Evolutionary conservation across 2,888 invertebrate species (phyloP).

Genomic region (Drosophila stalkeri): DNA sequence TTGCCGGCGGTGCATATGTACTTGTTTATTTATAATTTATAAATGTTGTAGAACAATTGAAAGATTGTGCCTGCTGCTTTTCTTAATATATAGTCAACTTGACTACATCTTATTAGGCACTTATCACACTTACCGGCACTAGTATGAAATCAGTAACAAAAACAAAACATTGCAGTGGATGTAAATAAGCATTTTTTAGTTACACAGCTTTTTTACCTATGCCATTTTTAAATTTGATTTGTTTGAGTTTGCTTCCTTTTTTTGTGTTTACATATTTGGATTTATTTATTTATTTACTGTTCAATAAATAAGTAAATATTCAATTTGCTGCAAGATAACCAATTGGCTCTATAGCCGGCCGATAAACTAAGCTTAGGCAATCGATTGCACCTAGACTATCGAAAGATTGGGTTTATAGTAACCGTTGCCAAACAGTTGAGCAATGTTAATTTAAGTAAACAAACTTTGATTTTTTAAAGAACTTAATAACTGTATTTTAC

Average conservation of each 20-base stretch:
- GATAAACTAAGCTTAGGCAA: conserved; percentile 12
- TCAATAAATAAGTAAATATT: not conserved
- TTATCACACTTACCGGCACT: not conserved
- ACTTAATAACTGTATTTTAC: not conserved
- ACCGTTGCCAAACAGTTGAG: not conserved
- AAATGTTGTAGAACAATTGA: conserved; percentile 11
- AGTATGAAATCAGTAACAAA: not conserved
- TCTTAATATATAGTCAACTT: not conserved
- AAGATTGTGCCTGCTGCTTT: not conserved
- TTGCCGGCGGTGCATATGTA: conserved; percentile 70
- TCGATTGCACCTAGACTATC: conserved; percentile 1
- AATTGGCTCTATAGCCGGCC: conserved; percentile 14
- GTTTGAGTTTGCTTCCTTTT: not conserved
- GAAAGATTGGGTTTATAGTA: not conserved
- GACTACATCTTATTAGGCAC: not conserved
- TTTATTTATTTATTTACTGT: not conserved
- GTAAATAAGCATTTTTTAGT: not conserved
- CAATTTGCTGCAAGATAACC: not conserved
- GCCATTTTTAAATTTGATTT: not conserved
- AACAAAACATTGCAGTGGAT: not conserved
- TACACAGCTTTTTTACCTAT: not conserved
- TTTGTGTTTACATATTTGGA: too few relatives aligned
- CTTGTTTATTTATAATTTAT: conserved; percentile 76
- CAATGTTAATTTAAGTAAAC: not conserved
- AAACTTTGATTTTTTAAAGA: not conserved